Evolutionary conservation across 2,888 invertebrate genomes (phyloP).

Genomic region (Papilio protenor): DNA sequence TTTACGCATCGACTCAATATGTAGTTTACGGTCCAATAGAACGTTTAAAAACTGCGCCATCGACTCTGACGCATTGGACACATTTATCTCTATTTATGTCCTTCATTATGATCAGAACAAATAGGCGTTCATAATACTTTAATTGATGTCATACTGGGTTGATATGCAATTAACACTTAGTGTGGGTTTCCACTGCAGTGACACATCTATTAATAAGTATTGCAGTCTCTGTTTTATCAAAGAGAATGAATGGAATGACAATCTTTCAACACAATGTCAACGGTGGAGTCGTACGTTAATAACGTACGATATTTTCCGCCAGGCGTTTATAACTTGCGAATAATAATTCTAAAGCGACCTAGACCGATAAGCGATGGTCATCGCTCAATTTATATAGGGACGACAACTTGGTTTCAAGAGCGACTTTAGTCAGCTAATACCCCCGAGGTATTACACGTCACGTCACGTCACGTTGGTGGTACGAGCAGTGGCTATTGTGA

Average conservation of each 20-base stretch:
- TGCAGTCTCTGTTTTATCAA: background rate
- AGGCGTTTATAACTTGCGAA: constrained; percentile 43
- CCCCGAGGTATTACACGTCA: constrained; percentile 40
- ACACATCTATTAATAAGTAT: background rate
- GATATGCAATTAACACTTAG: background rate
- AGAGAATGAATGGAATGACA: no score
- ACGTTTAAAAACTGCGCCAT: no score
- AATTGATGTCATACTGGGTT: background rate
- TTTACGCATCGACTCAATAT: background rate
- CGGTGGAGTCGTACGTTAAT: background rate
- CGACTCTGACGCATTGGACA: background rate
- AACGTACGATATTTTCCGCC: constrained; percentile 39
- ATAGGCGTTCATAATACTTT: background rate
- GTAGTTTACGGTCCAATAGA: no score
- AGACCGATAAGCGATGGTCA: constrained; percentile 72
- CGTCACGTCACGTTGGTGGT: constrained; percentile 6
- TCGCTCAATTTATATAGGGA: constrained; percentile 69
- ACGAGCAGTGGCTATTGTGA: constrained; percentile 22
- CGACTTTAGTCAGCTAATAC: constrained; percentile 53
- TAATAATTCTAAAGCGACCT: constrained; percentile 58
- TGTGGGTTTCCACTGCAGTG: background rate
- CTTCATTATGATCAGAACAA: constrained; percentile 1
- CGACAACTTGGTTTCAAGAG: constrained; percentile 65
- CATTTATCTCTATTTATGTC: background rate
- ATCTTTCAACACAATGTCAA: background rate